Percentiles rank a stretch among this genome's conserved stretches.
phyloP scores from a whole-genome alignment of 2,888 invertebrate genomes.

The Andrena flavipes region DNA sequence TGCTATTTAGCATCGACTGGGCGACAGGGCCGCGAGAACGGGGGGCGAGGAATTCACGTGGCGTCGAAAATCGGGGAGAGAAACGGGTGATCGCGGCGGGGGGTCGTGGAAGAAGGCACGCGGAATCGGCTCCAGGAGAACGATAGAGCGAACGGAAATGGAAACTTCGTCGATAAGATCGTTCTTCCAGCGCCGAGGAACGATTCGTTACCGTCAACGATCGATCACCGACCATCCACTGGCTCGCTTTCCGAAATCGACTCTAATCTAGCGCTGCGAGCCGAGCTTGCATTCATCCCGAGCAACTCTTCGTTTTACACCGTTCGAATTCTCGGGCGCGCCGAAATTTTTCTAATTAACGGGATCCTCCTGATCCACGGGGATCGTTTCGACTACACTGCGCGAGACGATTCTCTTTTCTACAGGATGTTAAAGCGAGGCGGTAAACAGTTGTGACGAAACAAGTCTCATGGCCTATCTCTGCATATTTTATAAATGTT shows the following conservation, averaged over 20 bases:
- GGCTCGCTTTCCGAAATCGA: conserved; percentile 60
- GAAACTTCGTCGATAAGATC: conserved; percentile 73
- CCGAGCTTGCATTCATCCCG: conserved; percentile 42
- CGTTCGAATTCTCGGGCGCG: background rate
- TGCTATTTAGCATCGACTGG: conserved; percentile 80
- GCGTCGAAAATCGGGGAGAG: background rate
- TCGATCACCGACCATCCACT: conserved; percentile 68
- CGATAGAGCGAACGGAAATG: conserved; percentile 66
- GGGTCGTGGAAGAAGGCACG: conserved; percentile 35
- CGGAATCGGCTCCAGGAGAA: conserved; percentile 33
- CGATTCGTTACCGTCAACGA: conserved; percentile 77
- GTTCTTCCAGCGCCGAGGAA: conserved; percentile 64
- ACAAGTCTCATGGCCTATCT: too few species aligned
- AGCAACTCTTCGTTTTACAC: background rate
- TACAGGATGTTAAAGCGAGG: too few species aligned
- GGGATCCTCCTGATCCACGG: too few species aligned
- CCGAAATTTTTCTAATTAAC: background rate
- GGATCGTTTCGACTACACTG: too few species aligned
- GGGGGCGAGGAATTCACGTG: conserved; percentile 6
- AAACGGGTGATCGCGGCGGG: background rate
- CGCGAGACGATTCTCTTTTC: too few species aligned
- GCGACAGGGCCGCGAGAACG: conserved; percentile 51
- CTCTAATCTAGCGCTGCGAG: conserved; percentile 50
- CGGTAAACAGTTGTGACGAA: too few species aligned
- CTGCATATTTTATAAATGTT: too few species aligned